These are phyloP conservation scores for Limanda limanda DNA, from an alignment of 2,113 vertebrate species.

Conservation along the genomic window DNA sequence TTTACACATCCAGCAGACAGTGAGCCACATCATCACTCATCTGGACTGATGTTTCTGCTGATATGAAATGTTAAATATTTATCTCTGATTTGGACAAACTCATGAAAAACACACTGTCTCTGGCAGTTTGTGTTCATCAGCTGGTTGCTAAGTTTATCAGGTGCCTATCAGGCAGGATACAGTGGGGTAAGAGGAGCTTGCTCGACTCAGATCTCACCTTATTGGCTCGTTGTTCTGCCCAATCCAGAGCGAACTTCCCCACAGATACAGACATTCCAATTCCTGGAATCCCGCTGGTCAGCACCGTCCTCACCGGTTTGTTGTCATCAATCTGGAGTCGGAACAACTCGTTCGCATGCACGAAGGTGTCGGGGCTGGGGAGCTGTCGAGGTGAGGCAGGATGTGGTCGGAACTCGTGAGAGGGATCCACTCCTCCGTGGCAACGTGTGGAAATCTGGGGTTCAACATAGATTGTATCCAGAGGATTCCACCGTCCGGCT, in stretches of 20 bases:
- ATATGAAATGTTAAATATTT: no score
- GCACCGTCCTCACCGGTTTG: conserved; percentile 51
- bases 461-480: conserved; percentile 69
- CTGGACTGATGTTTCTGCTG: no score
- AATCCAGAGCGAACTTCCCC: conserved; percentile 75
- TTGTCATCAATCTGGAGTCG: conserved; percentile 15
- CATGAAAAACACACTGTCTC: no score
- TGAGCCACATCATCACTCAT: no score
- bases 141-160: no score
- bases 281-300: conserved; percentile 77
- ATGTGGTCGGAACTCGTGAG: conserved; percentile 41
- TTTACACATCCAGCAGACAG: no score
- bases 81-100: no score
- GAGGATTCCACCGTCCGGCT: conserved; percentile 60
- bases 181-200: no score
- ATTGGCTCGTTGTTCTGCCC: conserved; percentile 63
- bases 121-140: no score
- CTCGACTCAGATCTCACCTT: conserved; percentile 41
- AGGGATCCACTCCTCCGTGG: conserved; percentile 59
- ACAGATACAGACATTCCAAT: conserved; percentile 70
- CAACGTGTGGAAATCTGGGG: conserved; percentile 57
- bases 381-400: conserved; percentile 3
- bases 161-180: no score
- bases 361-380: conserved; percentile 24
- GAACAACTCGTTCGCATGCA: conserved; percentile 70